phyloP scores from a whole-genome alignment of 2,113 vertebrate genomes.

The Delphinus delphis region DNA sequence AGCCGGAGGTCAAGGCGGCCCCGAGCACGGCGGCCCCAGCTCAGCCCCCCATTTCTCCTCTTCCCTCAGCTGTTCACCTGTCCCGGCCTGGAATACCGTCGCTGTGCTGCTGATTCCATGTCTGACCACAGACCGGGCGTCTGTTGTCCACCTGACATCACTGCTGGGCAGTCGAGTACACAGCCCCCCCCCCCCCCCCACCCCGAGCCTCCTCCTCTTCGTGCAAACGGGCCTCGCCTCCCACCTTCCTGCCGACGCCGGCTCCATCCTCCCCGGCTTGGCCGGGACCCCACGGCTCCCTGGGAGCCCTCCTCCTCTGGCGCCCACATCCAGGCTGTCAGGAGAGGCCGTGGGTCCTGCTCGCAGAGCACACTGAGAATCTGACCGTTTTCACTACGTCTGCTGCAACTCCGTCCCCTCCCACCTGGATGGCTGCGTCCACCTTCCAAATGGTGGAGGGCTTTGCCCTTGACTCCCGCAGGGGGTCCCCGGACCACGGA shows the following conservation, averaged over 20 bases:
- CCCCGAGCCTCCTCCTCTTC: not conserved
- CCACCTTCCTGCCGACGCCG: fast-evolving
- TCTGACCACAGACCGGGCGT: not conserved
- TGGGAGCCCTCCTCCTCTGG: not conserved
- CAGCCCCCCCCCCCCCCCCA: fast-evolving
- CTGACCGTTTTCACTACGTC: not conserved
- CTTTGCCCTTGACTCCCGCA: not conserved
- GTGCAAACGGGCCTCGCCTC: fast-evolving
- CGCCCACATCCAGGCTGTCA: not conserved
- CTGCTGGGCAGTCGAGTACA: fast-evolving
- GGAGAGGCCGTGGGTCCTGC: not conserved
- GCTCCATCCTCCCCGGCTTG: not conserved
- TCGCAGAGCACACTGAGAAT: not conserved
- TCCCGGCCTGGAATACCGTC: too few relatives aligned
- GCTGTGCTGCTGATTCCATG: fast-evolving
- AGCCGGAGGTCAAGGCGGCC: not conserved
- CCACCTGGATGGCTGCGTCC: not conserved
- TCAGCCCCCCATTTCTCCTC: not conserved
- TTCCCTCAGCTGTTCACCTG: not conserved
- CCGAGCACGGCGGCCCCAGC: not conserved
- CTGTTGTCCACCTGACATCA: not conserved
- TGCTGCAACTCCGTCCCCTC: fast-evolving
- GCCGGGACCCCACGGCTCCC: not conserved
- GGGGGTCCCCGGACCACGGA: fast-evolving
- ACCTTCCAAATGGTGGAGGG: not conserved